A percentile compares a stretch with the other conserved stretches of the same genome.
phyloP scores from a whole-genome alignment of 2,888 invertebrate genomes.

The Acronicta alni region DNA sequence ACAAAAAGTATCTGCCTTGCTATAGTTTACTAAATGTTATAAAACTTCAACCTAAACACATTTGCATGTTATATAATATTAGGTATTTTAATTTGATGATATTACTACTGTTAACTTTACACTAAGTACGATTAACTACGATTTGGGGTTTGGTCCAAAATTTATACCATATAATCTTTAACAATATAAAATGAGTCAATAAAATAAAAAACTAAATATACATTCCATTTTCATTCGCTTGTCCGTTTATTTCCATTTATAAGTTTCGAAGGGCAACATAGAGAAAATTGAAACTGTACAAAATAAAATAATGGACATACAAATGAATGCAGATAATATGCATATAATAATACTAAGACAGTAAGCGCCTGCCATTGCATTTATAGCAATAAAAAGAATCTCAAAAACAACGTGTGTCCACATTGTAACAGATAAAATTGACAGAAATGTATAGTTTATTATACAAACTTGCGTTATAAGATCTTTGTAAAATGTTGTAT shows the following conservation, averaged over 20 bases:
- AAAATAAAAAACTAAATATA: conserved; percentile 22
- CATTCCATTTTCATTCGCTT: conserved; percentile 5
- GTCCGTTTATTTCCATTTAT: neutral
- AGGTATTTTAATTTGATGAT: conserved; percentile 13
- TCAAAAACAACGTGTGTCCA: conserved; percentile 23
- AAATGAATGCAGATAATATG: conserved; percentile 6
- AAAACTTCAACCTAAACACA: conserved; percentile 19
- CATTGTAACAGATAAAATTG: conserved; percentile 36
- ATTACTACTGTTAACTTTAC: conserved; percentile 26
- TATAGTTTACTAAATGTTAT: no score
- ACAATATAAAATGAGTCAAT: conserved; percentile 34
- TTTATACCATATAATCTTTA: conserved; percentile 34
- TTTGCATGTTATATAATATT: conserved; percentile 8
- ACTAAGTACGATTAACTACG: conserved; percentile 12
- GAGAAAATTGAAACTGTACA: no score
- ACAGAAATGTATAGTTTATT: conserved; percentile 30
- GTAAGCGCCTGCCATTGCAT: conserved; percentile 13
- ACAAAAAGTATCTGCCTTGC: no score
- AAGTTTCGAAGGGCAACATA: no score
- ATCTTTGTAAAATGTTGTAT: neutral
- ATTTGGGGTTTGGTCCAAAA: conserved; percentile 51
- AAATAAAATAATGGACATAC: conserved; percentile 23
- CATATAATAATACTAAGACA: conserved; percentile 40
- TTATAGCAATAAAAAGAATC: conserved; percentile 15
- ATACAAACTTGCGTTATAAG: conserved; percentile 17